Evolutionary conservation across 2,113 vertebrate species (phyloP).

Genomic region (Montifringilla adamsi): DNA sequence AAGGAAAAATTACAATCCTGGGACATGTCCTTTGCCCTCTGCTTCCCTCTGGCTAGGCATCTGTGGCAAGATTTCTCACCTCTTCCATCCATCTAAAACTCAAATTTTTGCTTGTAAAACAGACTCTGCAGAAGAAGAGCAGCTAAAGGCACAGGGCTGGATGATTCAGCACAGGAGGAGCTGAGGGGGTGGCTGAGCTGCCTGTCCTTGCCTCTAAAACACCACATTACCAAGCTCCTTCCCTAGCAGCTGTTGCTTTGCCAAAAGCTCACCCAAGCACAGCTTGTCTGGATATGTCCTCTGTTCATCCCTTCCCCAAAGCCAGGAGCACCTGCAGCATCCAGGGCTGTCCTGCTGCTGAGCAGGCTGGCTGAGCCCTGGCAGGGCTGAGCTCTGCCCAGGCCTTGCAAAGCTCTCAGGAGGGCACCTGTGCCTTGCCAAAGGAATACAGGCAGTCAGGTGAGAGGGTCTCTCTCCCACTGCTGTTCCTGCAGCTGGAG

Average conservation of each 20-base stretch:
- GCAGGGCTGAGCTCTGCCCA: not conserved
- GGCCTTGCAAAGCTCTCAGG: accelerated
- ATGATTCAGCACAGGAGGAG: not conserved
- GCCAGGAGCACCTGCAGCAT: not conserved
- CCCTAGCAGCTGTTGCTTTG: not conserved
- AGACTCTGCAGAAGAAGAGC: not conserved
- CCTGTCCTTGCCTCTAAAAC: not conserved
- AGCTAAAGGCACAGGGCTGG: not conserved
- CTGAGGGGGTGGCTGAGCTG: not conserved
- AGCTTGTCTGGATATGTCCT: not conserved
- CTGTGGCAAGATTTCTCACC: not conserved
- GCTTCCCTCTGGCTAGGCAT: not conserved
- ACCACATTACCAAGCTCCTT: accelerated
- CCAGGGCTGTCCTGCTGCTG: not conserved
- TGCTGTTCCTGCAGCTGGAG: not conserved
- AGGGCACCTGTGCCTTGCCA: not conserved
- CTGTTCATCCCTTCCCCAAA: not conserved
- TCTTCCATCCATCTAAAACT: not conserved
- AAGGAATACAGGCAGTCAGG: accelerated
- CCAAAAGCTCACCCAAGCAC: not conserved
- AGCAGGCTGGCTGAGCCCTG: not conserved
- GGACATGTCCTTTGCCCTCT: not conserved
- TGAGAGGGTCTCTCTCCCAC: accelerated
- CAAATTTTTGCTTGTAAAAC: not conserved
- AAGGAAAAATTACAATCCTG: not conserved